Conservation (phyloP, 2,113 vertebrate genomes). For the Phycodurus eques region DNA sequence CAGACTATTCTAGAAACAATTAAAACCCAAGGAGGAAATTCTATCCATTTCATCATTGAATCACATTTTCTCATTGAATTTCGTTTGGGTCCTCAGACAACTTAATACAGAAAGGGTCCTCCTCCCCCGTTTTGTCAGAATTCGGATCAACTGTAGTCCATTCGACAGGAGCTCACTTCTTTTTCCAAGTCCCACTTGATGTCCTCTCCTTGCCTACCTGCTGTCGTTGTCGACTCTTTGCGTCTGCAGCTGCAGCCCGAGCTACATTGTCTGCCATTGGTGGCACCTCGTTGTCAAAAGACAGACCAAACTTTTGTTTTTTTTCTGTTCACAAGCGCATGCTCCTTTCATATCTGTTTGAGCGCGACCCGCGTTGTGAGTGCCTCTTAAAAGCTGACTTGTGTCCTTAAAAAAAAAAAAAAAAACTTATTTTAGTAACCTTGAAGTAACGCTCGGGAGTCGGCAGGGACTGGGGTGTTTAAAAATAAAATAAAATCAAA, state of each 20-base stretch:
- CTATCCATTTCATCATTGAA: neutral
- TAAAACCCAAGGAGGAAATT: neutral
- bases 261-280: neutral
- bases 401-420: neutral
- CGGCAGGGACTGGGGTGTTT: neutral
- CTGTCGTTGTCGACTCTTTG: neutral
- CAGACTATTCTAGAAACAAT: neutral
- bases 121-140: neutral
- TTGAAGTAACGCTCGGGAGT: neutral
- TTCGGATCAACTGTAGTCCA: neutral
- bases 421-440: neutral
- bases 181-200: neutral
- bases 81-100: neutral
- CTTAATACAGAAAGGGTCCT: no score
- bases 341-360: neutral
- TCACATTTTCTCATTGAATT: neutral
- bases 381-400: neutral
- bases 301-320: neutral
- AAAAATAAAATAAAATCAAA: neutral
- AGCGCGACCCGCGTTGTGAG: neutral
- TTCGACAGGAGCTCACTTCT: neutral
- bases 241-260: neutral
- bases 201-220: neutral
- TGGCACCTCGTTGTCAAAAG: neutral
- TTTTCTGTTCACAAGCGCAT: slow-evolving; percentile 4